Conservation (phyloP, 2,888 invertebrate species). For the Calephelis perditalis region DNA sequence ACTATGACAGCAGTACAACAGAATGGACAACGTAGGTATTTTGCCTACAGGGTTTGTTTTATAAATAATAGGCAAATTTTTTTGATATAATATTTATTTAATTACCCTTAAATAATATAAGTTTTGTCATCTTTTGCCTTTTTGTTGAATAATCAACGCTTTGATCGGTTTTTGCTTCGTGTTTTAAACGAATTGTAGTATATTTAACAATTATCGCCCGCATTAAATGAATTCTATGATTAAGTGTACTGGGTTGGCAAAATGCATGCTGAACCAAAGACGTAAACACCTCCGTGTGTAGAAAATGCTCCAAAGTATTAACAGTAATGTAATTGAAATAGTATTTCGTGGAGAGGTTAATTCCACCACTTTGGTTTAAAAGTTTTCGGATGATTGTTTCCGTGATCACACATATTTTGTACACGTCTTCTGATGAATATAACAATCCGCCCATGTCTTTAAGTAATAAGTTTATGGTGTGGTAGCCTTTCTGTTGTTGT, state of each 20-base stretch:
- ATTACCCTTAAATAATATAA: conserved; percentile 9
- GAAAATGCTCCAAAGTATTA: not conserved
- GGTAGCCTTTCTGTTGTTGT: conserved; percentile 1
- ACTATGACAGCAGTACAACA: too few species aligned
- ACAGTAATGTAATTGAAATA: not conserved
- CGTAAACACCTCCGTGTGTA: not conserved
- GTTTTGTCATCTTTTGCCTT: conserved; percentile 7
- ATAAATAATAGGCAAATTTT: too few species aligned
- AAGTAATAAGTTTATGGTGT: conserved; percentile 8
- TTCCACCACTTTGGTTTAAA: not conserved
- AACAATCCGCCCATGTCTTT: conserved; percentile 13
- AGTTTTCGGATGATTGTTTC: not conserved
- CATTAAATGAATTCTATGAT: conserved; percentile 4
- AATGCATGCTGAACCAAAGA: not conserved
- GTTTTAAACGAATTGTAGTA: conserved; percentile 6
- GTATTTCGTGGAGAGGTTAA: not conserved
- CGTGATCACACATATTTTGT: not conserved
- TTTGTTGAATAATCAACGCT: not conserved
- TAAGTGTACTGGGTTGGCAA: not conserved
- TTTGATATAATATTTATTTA: not conserved
- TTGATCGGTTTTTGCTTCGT: conserved; percentile 6
- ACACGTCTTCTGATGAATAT: conserved; percentile 1
- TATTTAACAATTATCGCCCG: conserved; percentile 2
- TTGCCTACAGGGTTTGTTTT: too few species aligned
- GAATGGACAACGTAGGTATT: too few species aligned